Evolutionary conservation across 2,113 vertebrate genomes (phyloP).

Genomic region (Gallinago jamesoni): DNA sequence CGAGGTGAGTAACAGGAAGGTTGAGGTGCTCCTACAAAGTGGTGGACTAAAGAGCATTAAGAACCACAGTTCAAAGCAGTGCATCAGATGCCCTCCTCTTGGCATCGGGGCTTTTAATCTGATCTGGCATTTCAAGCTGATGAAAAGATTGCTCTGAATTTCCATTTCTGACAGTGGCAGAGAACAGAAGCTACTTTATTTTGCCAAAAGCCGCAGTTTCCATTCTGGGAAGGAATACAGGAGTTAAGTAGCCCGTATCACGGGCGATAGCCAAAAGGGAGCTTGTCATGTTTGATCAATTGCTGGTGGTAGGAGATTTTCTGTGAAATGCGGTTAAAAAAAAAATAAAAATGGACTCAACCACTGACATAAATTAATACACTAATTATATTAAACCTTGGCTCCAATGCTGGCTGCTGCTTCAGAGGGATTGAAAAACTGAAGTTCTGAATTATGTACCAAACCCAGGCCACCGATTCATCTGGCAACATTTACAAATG

Average conservation of each 20-base stretch:
- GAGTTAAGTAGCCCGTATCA: constrained; percentile 19
- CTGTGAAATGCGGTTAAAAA: constrained; percentile 18
- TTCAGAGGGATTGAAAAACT: constrained; percentile 12
- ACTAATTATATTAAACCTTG: constrained; percentile 45
- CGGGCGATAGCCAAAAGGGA: background rate
- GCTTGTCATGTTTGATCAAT: constrained; percentile 51
- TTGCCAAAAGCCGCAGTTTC: constrained; percentile 6
- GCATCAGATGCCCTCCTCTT: background rate
- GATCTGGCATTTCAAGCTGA: constrained; percentile 24
- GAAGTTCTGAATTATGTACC: constrained; percentile 24
- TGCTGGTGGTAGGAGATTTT: constrained; percentile 22
- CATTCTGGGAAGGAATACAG: constrained; percentile 26
- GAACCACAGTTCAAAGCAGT: background rate
- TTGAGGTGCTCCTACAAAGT: background rate
- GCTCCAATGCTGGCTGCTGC: background rate
- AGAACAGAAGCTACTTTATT: constrained; percentile 65
- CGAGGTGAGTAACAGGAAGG: background rate
- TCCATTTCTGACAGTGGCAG: constrained; percentile 46
- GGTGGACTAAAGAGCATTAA: background rate
- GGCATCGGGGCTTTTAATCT: constrained; percentile 13
- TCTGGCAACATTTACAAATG: constrained; percentile 46
- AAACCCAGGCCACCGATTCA: background rate
- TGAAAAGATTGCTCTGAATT: constrained; percentile 42
- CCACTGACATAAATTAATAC: constrained; percentile 52
- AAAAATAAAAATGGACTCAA: background rate